Percentiles rank a stretch among this genome's conserved stretches.
Conservation (phyloP, 2,113 vertebrate genomes). For the Paramormyrops kingsleyae region DNA sequence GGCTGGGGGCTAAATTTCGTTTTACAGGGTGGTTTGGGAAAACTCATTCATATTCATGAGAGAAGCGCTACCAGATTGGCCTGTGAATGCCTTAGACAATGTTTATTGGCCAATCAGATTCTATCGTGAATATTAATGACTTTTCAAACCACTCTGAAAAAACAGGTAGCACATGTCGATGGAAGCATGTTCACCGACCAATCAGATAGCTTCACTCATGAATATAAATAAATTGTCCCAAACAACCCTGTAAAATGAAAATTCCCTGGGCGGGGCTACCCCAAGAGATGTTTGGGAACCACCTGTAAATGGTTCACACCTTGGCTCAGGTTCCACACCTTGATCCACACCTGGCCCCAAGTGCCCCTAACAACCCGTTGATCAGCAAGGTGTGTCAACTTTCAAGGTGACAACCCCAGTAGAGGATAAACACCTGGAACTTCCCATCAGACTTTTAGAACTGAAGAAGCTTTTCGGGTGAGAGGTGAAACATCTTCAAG, state of each 20-base stretch:
- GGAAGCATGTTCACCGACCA: too few species aligned
- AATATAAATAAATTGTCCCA: not conserved
- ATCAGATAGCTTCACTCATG: not conserved
- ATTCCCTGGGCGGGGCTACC: not conserved
- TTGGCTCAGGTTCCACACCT: too few species aligned
- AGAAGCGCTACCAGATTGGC: not conserved
- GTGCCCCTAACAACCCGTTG: too few species aligned
- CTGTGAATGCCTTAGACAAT: not conserved
- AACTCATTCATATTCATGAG: not conserved
- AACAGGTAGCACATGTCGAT: too few species aligned
- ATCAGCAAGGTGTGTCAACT: too few species aligned
- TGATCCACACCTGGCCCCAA: too few species aligned
- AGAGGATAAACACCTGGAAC: too few species aligned
- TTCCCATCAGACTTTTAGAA: too few species aligned
- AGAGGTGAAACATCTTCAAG: too few species aligned
- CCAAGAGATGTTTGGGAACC: not conserved
- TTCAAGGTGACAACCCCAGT: too few species aligned
- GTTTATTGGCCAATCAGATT: not conserved
- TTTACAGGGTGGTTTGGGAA: not conserved
- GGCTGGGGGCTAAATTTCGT: not conserved
- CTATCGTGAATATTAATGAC: not conserved
- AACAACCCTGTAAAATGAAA: not conserved
- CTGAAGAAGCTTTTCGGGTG: too few species aligned
- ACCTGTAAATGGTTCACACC: too few species aligned
- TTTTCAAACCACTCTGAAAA: not conserved